Conservation (phyloP, 92 coral and sea anemone genomes). For the Desmophyllum pertusum region DNA sequence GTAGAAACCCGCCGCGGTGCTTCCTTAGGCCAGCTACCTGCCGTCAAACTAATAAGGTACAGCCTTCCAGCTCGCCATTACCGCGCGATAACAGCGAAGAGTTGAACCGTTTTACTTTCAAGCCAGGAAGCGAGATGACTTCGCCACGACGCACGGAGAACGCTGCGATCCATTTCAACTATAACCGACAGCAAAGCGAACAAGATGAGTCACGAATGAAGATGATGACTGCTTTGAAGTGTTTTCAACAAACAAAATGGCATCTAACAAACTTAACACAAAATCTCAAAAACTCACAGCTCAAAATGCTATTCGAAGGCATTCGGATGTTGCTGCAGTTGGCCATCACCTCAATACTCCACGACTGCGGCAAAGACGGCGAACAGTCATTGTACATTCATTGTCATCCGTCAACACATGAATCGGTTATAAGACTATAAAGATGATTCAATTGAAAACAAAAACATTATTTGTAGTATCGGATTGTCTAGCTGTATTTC, state of each 20-base stretch:
- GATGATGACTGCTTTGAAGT: background rate
- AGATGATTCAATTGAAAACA: background rate
- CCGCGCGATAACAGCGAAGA: background rate
- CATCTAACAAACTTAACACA: background rate
- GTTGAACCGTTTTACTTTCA: background rate
- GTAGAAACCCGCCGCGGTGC: no score
- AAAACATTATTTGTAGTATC: background rate
- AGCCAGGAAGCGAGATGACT: background rate
- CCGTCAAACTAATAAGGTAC: background rate
- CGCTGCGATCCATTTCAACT: background rate
- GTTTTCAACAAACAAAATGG: background rate
- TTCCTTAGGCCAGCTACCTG: background rate
- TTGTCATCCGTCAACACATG: background rate
- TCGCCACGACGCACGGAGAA: background rate
- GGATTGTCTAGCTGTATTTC: background rate
- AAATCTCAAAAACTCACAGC: background rate
- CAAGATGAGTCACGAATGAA: background rate
- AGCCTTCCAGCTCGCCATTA: constrained; percentile 25
- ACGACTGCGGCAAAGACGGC: constrained; percentile 20
- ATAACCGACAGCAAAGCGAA: background rate
- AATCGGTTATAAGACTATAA: background rate
- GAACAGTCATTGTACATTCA: background rate
- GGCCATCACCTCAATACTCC: background rate
- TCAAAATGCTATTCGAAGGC: constrained; percentile 4
- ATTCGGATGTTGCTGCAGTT: background rate